These are phyloP conservation scores for Sebastes trivittatus DNA, from an alignment of 2,797 vertebrate genomes.

Conservation along the genomic window DNA sequence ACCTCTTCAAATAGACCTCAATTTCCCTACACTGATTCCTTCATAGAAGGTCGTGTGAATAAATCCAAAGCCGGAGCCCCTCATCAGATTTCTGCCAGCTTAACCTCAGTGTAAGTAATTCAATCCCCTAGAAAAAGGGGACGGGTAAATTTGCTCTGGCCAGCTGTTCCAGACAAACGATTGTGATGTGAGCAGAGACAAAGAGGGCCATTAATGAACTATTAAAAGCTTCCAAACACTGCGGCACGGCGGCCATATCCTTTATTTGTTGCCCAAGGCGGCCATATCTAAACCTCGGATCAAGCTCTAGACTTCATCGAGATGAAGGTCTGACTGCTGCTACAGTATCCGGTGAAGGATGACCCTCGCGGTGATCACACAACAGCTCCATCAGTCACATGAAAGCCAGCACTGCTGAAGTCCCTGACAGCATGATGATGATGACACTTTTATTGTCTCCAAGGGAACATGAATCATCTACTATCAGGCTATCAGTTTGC, in stretches of 20 bases:
- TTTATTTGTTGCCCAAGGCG: background rate
- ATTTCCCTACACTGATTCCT: slow-evolving; percentile 23
- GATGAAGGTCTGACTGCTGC: background rate
- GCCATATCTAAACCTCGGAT: background rate
- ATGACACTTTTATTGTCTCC: background rate
- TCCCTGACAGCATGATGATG: slow-evolving; percentile 1
- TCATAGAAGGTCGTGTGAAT: slow-evolving; percentile 2
- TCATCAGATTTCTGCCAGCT: slow-evolving; percentile 26
- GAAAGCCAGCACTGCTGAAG: background rate
- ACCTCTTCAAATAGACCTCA: slow-evolving; percentile 8
- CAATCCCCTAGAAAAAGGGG: slow-evolving; percentile 2
- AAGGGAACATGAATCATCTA: background rate
- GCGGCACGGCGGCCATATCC: background rate
- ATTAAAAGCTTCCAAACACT: slow-evolving; percentile 10
- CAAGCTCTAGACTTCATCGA: background rate
- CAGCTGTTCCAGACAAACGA: slow-evolving; percentile 32
- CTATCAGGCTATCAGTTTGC: background rate
- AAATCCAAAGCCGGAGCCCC: background rate
- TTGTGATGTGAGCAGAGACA: slow-evolving; percentile 18
- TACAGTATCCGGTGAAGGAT: background rate
- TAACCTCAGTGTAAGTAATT: slow-evolving; percentile 16
- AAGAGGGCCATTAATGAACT: slow-evolving; percentile 16
- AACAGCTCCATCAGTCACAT: slow-evolving; percentile 13
- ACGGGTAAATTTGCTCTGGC: slow-evolving; percentile 2
- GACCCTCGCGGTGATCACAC: background rate